Conservation (phyloP, 2,797 vertebrate genomes). For the Pyrocephalus nanus region DNA sequence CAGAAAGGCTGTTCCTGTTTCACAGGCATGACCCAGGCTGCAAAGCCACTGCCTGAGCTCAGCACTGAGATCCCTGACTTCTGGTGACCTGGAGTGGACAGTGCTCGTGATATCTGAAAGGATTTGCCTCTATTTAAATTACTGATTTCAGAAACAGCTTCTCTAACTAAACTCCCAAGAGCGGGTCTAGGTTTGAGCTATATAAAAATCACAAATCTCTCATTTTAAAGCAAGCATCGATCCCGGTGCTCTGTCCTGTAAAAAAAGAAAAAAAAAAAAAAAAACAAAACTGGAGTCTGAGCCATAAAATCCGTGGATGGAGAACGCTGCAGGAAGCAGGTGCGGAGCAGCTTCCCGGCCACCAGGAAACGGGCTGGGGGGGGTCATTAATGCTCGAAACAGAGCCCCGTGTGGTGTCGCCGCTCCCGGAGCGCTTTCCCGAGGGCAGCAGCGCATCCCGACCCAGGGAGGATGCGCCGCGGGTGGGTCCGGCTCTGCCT, state of each 20-base stretch:
- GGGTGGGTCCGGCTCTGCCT: background rate
- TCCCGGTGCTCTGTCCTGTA: background rate
- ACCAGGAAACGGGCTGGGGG: background rate
- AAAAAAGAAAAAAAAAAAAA: background rate
- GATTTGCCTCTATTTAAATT: background rate
- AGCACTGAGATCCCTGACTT: background rate
- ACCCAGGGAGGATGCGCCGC: background rate
- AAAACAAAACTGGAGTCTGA: background rate
- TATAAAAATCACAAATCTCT: background rate
- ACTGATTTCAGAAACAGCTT: background rate
- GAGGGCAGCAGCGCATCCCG: background rate
- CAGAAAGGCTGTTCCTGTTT: background rate
- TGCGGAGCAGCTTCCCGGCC: background rate
- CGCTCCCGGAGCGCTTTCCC: background rate
- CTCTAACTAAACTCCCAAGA: background rate
- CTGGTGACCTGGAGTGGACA: background rate
- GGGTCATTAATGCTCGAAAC: too few relatives aligned
- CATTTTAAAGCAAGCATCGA: fast-evolving
- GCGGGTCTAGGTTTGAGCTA: background rate
- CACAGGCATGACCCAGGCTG: fast-evolving
- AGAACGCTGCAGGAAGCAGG: background rate
- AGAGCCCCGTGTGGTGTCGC: too few relatives aligned
- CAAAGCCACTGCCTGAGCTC: background rate
- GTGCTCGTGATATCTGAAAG: background rate
- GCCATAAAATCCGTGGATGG: background rate